A percentile compares a stretch with the other conserved stretches of the same genome.
Conservation (phyloP, 2,113 vertebrate genomes). For the Stomatorhinus ivindoensis region DNA sequence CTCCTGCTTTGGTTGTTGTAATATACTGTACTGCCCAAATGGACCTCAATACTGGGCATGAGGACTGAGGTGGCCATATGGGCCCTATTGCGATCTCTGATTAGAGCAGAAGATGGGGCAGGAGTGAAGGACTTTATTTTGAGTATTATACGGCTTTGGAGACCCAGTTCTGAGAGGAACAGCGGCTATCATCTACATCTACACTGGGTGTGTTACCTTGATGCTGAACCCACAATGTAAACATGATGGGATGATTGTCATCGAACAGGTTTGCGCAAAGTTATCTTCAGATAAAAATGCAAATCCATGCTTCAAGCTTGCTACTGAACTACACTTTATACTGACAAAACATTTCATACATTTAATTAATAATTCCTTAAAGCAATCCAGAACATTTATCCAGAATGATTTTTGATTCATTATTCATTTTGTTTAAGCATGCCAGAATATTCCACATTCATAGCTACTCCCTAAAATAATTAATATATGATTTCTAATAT, state of each 20-base stretch:
- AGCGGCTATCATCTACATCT: not conserved
- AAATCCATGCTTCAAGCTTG: not conserved
- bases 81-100: not conserved
- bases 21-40: not conserved
- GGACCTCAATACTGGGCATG: not conserved
- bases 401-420: not conserved
- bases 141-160: not conserved
- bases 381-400: not conserved
- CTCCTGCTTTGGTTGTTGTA: not conserved
- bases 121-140: not conserved
- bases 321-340: not conserved
- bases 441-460: not conserved
- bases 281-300: not conserved
- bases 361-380: not conserved
- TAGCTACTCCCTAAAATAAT: not conserved
- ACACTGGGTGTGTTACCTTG: not conserved
- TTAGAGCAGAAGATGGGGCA: not conserved
- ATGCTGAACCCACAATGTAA: not conserved
- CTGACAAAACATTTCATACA: not conserved
- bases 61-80: not conserved
- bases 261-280: not conserved
- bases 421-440: not conserved
- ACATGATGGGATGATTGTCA: not conserved
- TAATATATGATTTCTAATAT: not conserved
- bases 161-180: not conserved